Percentiles rank a stretch among this genome's conserved stretches.
These are phyloP conservation scores for Dysmachus trigonus DNA, from an alignment of 2,888 invertebrate species.

Conservation along the genomic window DNA sequence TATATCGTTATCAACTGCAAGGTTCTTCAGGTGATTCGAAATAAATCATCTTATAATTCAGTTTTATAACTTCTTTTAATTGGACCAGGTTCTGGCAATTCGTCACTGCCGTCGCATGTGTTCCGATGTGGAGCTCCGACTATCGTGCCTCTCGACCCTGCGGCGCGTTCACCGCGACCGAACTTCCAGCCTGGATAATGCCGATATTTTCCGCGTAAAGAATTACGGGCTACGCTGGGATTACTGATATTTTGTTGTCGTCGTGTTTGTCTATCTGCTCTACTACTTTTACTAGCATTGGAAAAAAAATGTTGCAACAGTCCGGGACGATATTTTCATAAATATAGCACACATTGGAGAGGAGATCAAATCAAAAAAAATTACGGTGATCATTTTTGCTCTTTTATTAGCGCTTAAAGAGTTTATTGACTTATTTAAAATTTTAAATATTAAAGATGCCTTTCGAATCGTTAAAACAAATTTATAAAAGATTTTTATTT, in stretches of 20 bases:
- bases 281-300: constrained; percentile 59
- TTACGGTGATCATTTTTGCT: constrained; percentile 1
- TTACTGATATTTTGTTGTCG: constrained; percentile 63
- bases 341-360: neutral
- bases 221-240: constrained; percentile 56
- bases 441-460: constrained; percentile 23
- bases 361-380: neutral
- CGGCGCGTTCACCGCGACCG: constrained; percentile 60
- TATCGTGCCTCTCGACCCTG: constrained; percentile 57
- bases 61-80: neutral
- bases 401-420: neutral
- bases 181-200: constrained; percentile 57
- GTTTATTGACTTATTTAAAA: constrained; percentile 11
- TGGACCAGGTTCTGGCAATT: constrained; percentile 56
- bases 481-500: neutral
- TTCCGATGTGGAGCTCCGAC: constrained; percentile 60
- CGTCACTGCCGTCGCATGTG: constrained; percentile 61
- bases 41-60: neutral
- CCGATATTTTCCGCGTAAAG: constrained; percentile 59
- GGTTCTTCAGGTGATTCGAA: constrained; percentile 59
- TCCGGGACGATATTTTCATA: neutral
- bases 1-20: constrained; percentile 66
- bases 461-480: neutral
- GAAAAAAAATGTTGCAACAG: neutral
- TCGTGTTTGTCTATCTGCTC: constrained; percentile 60